Evolutionary conservation across 92 coral and sea anemone species (phyloP).

Genomic region (Siderastrea radians): DNA sequence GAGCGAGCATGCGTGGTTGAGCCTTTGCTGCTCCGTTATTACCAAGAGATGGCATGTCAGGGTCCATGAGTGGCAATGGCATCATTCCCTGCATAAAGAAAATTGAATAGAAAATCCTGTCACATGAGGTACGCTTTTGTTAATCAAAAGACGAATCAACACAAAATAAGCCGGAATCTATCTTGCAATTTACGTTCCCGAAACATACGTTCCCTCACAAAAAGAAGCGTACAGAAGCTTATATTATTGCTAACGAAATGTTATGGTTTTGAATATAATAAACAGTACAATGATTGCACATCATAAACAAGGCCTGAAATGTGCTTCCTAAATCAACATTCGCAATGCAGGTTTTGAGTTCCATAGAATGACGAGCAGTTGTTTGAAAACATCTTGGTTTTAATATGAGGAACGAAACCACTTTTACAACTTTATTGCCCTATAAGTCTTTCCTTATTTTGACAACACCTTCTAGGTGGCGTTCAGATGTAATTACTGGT

Average conservation of each 20-base stretch:
- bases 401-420: neutral
- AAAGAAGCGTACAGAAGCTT: neutral
- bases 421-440: neutral
- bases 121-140: neutral
- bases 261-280: neutral
- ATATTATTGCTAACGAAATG: neutral
- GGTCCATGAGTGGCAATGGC: conserved; percentile 57
- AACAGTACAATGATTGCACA: neutral
- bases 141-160: neutral
- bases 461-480: neutral
- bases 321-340: neutral
- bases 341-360: neutral
- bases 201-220: no score
- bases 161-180: neutral
- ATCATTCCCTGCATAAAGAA: conserved; percentile 38
- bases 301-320: neutral
- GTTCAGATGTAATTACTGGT: conserved; percentile 31
- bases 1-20: conserved; percentile 92
- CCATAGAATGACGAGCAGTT: neutral
- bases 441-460: neutral
- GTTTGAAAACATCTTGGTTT: neutral
- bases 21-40: conserved; percentile 52
- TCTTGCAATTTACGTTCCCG: no score
- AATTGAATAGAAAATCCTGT: neutral
- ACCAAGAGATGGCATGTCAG: conserved; percentile 26